Conservation (phyloP, 1,140 invertebrate genomes). For the Micrasema minimum region DNA sequence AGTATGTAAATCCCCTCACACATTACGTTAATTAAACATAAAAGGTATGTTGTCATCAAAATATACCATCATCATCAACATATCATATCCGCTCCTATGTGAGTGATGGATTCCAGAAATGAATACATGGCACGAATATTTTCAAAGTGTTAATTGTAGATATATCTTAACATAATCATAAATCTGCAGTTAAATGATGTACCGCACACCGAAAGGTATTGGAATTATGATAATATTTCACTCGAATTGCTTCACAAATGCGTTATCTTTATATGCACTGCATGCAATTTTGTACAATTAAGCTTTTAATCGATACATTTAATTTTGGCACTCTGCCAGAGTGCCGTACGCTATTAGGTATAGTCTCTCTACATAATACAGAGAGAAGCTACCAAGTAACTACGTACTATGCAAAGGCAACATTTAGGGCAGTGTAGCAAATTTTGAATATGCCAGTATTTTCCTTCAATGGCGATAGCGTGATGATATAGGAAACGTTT, state of each 20-base stretch:
- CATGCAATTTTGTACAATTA: slow-evolving; percentile 51
- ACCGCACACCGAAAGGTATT: slow-evolving; percentile 14
- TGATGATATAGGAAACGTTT: slow-evolving; percentile 36
- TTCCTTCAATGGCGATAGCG: slow-evolving; percentile 18
- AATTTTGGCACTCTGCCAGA: slow-evolving; percentile 44
- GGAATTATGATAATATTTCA: slow-evolving; percentile 40
- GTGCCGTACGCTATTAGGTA: background rate
- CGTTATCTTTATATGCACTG: slow-evolving; percentile 41
- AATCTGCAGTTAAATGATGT: slow-evolving; percentile 20
- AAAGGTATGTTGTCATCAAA: too few species aligned
- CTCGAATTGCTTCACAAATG: slow-evolving; percentile 22
- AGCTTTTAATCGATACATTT: slow-evolving; percentile 48
- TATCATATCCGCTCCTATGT: too few species aligned
- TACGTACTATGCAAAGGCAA: background rate
- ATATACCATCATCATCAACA: too few species aligned
- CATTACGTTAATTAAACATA: too few species aligned
- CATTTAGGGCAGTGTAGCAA: background rate
- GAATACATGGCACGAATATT: too few species aligned
- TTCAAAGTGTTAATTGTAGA: too few species aligned
- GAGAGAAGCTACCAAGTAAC: too few species aligned
- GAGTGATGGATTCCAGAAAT: too few species aligned
- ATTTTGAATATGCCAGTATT: slow-evolving; percentile 30
- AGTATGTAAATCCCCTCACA: too few species aligned
- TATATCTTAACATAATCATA: too few species aligned
- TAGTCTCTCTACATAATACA: too few species aligned